Evolutionary conservation across 1,140 invertebrate species (phyloP), one percentile per base, ranked within the genome.

Genomic region (Plodia interpunctella): DNA sequence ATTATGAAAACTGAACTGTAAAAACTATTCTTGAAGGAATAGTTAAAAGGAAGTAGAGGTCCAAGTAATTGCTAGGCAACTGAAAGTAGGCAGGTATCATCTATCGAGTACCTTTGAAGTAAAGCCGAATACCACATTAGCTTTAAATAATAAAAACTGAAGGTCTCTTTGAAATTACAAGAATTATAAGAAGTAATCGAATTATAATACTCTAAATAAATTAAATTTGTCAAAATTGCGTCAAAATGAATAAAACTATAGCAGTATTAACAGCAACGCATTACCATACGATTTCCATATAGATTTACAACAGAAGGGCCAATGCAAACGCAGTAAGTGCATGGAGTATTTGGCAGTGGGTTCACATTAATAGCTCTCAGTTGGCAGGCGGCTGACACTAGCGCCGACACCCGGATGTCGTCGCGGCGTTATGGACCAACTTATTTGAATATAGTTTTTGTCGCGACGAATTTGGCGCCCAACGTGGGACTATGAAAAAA

Each of bases 401-500:
- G 83, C 80, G 78, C 76, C 74, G 75, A 60, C 79, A 79, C 81
- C 77, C 76, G 78, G 81, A 87, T 80, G 80, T 84, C 81, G 73
- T 79, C 68, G 74, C 68, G 60, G 73, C 76, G 76, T 83, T 83
- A 84, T 83, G 74, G 81, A 84, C 69, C 69, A 83, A 44, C 38
- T 44, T 44, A 44, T 44, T 44, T 44, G 13, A 44, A 44, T 44
- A 17, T 44, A 17, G 38, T 44, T 44, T 44, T 44, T 44, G 38
- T 44, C 38, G 61, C 61, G 66, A 49, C 55, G 58, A 63, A 61
- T 55, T 72, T 80, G 72, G 75, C 73, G 74, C 74, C 77, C 77
- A 74, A 78, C 68, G 50, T 70, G 69, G 72, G 60, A 52, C 65
- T 4, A 9, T 3, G 38, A 44, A 44, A 44, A 44, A 15, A 10